Evolutionary conservation across 2,113 vertebrate genomes (phyloP), one percentile per base, ranked within the genome.

Genomic region (Brachirus orientalis): DNA sequence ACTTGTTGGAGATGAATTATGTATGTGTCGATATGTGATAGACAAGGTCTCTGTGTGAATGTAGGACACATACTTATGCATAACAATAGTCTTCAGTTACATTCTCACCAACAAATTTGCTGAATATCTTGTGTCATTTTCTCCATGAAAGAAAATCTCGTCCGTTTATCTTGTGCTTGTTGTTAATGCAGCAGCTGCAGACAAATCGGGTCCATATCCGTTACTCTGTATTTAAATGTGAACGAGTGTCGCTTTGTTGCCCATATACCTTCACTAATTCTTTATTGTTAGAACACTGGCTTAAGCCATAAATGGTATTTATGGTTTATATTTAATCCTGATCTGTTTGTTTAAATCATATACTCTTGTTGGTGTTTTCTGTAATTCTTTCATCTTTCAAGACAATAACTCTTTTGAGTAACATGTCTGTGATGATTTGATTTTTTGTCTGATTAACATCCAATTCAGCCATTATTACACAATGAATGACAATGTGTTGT

Each of bases 41-140:
- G 87, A 85, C 87, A 67, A 75, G 48, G 65, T 44, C 76, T 84
- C 78, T 63, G 51, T 44, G 86, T 74, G 85, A 90, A 91, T 91
- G 89, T 90, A 89, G 89, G 89, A 83, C 90, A 92, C 82, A 84
- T 73, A 36, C 72, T 87, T 89, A 81, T 86, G 87, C 88, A 91
- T 91, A 90, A 91, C 90, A 91, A 91, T 89, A 55, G 89, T 79
- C 71, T 81, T 76, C 71, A 18, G 79, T 85, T 85, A 61, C 52
- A 77, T 83, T 90, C 86, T 90, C 89, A 85, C 69, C 75, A 19
- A 40, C 61, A 77, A 86, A 76, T 47, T 85, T 72, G 63, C 79
- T 35, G 61, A 80, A 84, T 79, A 78, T 57, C 55, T 67, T 53
- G 63, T 68, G 43, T 55, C 62, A 46, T 70, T 45, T 41, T 72